Conservation (phyloP, 2,113 vertebrate genomes). For the Zapornia atra region DNA sequence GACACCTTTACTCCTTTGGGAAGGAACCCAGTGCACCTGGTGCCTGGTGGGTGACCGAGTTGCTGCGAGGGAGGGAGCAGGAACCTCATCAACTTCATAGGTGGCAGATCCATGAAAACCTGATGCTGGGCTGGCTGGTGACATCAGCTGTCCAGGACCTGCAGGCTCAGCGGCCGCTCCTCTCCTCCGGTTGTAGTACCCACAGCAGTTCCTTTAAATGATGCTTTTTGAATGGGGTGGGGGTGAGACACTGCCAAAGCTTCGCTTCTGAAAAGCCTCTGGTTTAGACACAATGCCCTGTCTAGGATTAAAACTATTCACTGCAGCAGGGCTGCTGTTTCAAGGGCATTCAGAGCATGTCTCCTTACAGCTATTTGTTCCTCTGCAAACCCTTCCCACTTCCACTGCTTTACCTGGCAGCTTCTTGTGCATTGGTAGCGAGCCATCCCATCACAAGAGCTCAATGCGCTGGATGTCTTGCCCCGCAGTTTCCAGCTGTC, state of each 20-base stretch:
- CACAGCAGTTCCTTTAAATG: neutral
- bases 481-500: neutral
- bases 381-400: neutral
- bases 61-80: neutral
- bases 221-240: rapidly evolving
- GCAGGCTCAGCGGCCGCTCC: neutral
- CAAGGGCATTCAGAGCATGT: neutral
- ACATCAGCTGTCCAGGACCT: neutral
- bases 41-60: rapidly evolving
- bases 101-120: rapidly evolving
- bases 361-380: neutral
- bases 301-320: neutral
- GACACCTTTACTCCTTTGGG: too few relatives aligned
- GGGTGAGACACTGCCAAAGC: neutral
- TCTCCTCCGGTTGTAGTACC: rapidly evolving
- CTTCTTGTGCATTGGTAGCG: rapidly evolving
- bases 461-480: neutral
- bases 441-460: neutral
- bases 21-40: rapidly evolving
- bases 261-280: neutral
- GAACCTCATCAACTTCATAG: neutral
- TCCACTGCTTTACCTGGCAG: neutral
- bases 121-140: neutral
- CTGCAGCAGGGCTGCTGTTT: neutral
- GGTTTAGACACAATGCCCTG: neutral